Percentiles rank a stretch among this genome's conserved stretches.
phyloP scores from a whole-genome alignment of 2,888 invertebrate genomes.

The Caenorhabditis becei region DNA sequence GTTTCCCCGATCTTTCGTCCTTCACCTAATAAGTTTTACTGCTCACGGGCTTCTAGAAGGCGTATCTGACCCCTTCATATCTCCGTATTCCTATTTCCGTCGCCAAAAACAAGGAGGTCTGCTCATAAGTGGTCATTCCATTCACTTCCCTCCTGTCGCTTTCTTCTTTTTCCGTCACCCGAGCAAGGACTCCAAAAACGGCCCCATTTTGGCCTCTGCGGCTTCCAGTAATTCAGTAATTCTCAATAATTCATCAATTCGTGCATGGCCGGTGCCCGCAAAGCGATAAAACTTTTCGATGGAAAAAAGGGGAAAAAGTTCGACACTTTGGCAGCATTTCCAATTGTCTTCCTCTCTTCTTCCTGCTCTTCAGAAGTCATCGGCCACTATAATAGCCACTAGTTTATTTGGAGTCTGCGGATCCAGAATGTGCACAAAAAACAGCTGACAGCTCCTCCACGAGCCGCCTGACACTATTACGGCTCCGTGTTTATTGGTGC shows the following conservation, averaged over 20 bases:
- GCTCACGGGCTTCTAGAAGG: background rate
- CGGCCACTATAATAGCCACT: constrained; percentile 9
- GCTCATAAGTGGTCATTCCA: constrained; percentile 21
- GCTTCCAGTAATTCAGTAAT: background rate
- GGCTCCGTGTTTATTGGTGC: constrained; percentile 2
- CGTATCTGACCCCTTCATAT: constrained; percentile 16
- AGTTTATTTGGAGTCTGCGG: constrained; percentile 18
- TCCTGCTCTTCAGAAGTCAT: constrained; percentile 12
- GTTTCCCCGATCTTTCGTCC: background rate
- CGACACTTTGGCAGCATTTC: constrained; percentile 23
- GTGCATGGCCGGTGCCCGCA: constrained; percentile 13
- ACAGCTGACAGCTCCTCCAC: constrained; percentile 20
- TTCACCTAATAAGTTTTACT: constrained; percentile 20
- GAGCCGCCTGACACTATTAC: constrained; percentile 21
- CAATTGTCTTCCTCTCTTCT: background rate
- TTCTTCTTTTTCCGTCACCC: background rate
- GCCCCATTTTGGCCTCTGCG: background rate
- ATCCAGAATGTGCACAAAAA: constrained; percentile 8
- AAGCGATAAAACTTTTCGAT: background rate
- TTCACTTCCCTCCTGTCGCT: background rate
- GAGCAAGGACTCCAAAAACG: background rate
- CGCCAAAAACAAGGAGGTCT: constrained; percentile 29
- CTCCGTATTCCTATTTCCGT: constrained; percentile 28
- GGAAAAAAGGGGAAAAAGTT: too few relatives aligned
- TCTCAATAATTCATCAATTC: constrained; percentile 43